phyloP scores from a whole-genome alignment of 2,888 invertebrate species.

The Notodonta ziczac region DNA sequence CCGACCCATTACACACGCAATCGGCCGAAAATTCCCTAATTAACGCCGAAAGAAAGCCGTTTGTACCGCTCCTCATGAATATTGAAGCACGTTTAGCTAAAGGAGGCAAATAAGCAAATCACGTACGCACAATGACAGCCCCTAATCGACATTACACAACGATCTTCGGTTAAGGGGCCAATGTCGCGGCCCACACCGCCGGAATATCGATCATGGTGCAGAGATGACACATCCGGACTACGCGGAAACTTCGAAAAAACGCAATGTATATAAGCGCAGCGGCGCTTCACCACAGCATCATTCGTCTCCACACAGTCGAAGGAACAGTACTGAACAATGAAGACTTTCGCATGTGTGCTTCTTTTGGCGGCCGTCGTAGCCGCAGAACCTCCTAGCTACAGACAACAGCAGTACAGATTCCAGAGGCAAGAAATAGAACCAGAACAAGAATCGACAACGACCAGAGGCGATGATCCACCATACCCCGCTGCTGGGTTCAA shows the following conservation, averaged over 20 bases:
- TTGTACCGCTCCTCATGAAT: constrained; percentile 71
- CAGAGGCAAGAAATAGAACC: constrained; percentile 61
- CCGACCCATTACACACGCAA: constrained; percentile 40
- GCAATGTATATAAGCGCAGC: constrained; percentile 65
- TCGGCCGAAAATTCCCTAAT: constrained; percentile 52
- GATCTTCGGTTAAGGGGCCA: constrained; percentile 75
- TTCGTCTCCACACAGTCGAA: constrained; percentile 64
- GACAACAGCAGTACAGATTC: constrained; percentile 56
- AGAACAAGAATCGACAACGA: constrained; percentile 42
- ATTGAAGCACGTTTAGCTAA: constrained; percentile 43
- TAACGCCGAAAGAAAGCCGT: constrained; percentile 48
- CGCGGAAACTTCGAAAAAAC: constrained; percentile 62
- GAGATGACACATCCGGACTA: constrained; percentile 70
- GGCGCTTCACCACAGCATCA: constrained; percentile 62
- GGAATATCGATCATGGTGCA: constrained; percentile 74
- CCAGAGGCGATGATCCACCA: constrained; percentile 54
- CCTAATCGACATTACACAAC: constrained; percentile 79
- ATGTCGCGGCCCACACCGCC: constrained; percentile 70
- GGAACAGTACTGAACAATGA: constrained; percentile 54
- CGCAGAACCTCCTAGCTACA: constrained; percentile 69
- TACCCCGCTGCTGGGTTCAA: constrained; percentile 71
- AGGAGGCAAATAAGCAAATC: constrained; percentile 51
- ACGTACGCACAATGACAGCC: constrained; percentile 76
- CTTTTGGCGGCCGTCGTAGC: constrained; percentile 61
- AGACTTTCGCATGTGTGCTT: constrained; percentile 61